Evolutionary conservation across 2,888 invertebrate genomes (phyloP).

Genomic region (Helicoverpa assulta): DNA sequence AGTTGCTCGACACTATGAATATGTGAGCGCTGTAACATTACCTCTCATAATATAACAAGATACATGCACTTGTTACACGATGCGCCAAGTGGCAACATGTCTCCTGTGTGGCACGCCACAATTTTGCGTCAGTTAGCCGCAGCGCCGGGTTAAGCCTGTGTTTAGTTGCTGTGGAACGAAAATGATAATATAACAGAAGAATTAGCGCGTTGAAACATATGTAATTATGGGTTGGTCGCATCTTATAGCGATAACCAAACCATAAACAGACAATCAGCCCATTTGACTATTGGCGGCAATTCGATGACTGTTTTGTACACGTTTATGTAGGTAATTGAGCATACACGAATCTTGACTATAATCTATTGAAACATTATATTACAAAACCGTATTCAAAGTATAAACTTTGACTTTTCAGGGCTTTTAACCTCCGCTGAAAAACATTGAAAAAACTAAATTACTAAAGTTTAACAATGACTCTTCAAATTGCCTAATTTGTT

Average conservation of each 20-base stretch:
- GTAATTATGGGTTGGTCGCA: too few relatives aligned
- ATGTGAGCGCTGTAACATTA: neutral
- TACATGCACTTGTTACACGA: conserved; percentile 1
- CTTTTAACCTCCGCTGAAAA: conserved; percentile 11
- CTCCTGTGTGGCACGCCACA: neutral
- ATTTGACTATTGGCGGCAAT: too few relatives aligned
- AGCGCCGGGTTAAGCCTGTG: neutral
- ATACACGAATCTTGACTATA: neutral
- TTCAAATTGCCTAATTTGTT: conserved; percentile 54
- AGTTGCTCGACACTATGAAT: neutral
- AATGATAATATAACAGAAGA: too few relatives aligned
- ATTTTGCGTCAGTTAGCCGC: neutral
- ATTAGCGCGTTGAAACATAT: too few relatives aligned
- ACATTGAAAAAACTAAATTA: conserved; percentile 16
- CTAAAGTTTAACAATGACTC: conserved; percentile 52
- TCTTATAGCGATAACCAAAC: too few relatives aligned
- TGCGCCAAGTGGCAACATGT: conserved; percentile 1
- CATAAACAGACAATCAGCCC: too few relatives aligned
- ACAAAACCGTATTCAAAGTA: neutral
- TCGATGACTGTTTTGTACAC: too few relatives aligned
- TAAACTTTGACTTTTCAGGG: neutral
- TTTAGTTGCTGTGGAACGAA: neutral
- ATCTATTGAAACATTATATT: neutral
- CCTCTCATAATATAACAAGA: neutral
- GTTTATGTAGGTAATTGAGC: too few relatives aligned